These are phyloP conservation scores for Lepidurus couesii DNA, from an alignment of 1,140 invertebrate species.

Conservation along the genomic window DNA sequence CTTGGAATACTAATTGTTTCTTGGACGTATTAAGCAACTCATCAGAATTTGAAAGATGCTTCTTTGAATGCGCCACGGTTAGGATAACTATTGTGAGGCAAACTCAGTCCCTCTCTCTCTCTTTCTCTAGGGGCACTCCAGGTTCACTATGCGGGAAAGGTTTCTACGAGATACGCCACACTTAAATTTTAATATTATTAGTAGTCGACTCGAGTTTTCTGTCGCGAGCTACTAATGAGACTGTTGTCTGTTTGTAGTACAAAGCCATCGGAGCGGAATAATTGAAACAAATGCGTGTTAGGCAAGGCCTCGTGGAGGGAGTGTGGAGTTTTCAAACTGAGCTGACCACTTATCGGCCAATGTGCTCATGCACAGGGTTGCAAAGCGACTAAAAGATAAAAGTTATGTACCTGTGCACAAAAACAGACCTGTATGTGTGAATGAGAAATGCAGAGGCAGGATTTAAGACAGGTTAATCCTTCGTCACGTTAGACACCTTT, in stretches of 20 bases:
- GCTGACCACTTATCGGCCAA: not conserved
- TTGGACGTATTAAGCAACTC: not conserved
- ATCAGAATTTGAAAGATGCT: not conserved
- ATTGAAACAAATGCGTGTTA: not conserved
- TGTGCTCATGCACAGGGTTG: not conserved
- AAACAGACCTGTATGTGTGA: not conserved
- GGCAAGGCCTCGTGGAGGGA: not conserved
- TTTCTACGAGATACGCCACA: not conserved
- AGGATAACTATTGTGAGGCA: not conserved
- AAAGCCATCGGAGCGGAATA: not conserved
- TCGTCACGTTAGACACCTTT: not conserved
- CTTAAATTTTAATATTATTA: not conserved
- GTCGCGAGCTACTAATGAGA: not conserved
- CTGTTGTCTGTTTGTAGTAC: not conserved
- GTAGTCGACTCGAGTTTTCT: constrained; percentile 1
- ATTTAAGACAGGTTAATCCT: not conserved
- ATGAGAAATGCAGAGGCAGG: not conserved
- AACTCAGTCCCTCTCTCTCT: not conserved
- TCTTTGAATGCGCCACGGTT: constrained; percentile 1
- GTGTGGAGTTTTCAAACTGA: not conserved
- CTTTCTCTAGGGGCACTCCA: not conserved
- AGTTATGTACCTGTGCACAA: not conserved
- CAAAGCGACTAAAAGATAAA: constrained; percentile 1
- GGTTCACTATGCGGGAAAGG: not conserved
- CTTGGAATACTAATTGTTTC: not conserved